Evolutionary conservation across 2,113 vertebrate species (phyloP), one percentile per base, ranked within the genome.

Genomic region (Pseudopipra pipra): DNA sequence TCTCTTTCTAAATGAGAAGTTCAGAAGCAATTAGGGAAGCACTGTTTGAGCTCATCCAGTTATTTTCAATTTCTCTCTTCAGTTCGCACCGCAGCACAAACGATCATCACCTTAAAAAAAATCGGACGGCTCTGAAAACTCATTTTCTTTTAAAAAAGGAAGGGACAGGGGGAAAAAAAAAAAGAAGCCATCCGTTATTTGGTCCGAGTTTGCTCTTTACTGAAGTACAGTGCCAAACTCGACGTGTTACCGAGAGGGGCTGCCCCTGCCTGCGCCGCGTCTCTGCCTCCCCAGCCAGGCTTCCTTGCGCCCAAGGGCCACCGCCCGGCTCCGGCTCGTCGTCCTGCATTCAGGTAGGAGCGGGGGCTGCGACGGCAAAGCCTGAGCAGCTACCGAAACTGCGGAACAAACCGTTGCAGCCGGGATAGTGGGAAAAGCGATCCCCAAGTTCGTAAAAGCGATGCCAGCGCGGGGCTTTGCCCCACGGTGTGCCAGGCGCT

Each of bases 31-130:
- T 90, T 92, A 90, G 71, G 54, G 70, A 95, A 92, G 73, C 44
- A 16, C 82, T 92, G 51, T 95, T 90, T 93, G 82, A 94, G 92
- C 82, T 94, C 88, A 85, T 88, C 63, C 55, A 90, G 79, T 86
- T 93, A 85, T 92, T 96, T 91, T 90, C 59, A 65, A 67, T 92
- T 92, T 95, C 83, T 96, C 77, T 90, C 92, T 96, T 93, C 92
- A 88, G 75, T 91, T 93, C 27, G 11, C 44, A 82, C 70, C 4
- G 66, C 71, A 73, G 31, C 54, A 72, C 46, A 87, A 89, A 46
- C 15, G 73, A 85, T 61, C 87, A 25, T 72, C 89, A 31, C 19
- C 30, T 73, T 25, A 59, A 25, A 43, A 33, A 55, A 54, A 27
- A 18, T 0, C 39, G 76, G 84, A 85, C 47, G 30, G 10, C 68